Evolutionary conservation across 2,797 vertebrate genomes (phyloP).

Genomic region (Hylomyscus alleni): DNA sequence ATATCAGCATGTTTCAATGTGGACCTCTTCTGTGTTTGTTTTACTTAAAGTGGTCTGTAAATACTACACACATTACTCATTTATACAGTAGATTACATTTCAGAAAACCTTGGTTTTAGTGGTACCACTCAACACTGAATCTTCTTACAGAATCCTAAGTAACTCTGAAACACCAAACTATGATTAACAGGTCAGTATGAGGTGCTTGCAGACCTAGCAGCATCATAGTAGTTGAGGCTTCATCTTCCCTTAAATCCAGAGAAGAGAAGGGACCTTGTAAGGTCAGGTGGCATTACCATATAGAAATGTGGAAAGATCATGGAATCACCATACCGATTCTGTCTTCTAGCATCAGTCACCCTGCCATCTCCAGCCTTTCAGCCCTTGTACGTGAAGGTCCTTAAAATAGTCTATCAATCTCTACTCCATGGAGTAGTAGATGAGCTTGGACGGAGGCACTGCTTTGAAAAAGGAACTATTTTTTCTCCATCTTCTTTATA

Average conservation of each 20-base stretch:
- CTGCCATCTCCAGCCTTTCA: not conserved
- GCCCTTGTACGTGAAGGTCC: not conserved
- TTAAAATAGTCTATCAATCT: not conserved
- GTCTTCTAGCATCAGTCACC: not conserved
- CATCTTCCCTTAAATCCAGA: slow-evolving; percentile 3
- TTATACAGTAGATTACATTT: not conserved
- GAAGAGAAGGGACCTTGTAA: not conserved
- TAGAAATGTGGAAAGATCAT: slow-evolving; percentile 25
- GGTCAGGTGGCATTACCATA: not conserved
- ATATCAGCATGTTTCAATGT: not conserved
- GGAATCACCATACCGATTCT: not conserved
- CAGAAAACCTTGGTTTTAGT: slow-evolving; percentile 29
- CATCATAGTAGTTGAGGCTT: not conserved
- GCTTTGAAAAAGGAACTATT: slow-evolving; percentile 32
- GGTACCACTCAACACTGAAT: not conserved
- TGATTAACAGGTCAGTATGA: not conserved
- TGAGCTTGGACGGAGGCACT: not conserved
- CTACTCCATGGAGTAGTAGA: not conserved
- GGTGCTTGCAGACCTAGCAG: not conserved
- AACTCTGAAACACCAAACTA: slow-evolving; percentile 6
- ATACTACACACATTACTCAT: not conserved
- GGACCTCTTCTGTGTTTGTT: not conserved
- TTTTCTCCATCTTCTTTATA: slow-evolving; percentile 21
- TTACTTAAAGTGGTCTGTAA: slow-evolving; percentile 42
- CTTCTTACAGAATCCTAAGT: slow-evolving; percentile 43